A percentile compares a stretch with the other conserved stretches of the same genome.
Conservation (phyloP, 2,888 invertebrate species). For the Lepidonotus clava region DNA sequence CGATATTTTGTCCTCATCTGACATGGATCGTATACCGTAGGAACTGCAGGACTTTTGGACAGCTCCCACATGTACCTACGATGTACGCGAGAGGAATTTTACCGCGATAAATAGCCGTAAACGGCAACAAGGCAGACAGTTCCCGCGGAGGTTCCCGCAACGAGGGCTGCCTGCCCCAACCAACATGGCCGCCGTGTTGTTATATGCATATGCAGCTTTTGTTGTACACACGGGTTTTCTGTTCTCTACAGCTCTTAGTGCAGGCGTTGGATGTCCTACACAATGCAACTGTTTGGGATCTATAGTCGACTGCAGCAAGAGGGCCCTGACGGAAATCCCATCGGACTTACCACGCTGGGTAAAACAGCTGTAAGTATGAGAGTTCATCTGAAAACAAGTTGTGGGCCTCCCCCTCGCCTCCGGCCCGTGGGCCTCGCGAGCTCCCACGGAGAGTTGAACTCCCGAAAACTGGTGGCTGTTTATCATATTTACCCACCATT, state of each 20-base stretch:
- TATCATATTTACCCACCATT: not conserved
- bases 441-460: constrained; percentile 44
- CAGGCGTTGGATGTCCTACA: constrained; percentile 83
- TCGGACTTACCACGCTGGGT: constrained; percentile 88
- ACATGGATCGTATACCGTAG: constrained; percentile 53
- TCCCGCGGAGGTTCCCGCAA: not conserved
- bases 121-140: constrained; percentile 52
- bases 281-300: constrained; percentile 87
- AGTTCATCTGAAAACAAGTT: not conserved
- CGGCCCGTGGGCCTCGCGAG: constrained; percentile 20
- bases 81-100: constrained; percentile 46
- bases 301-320: constrained; percentile 88
- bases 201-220: constrained; percentile 47
- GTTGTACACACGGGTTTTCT: constrained; percentile 48
- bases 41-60: constrained; percentile 30
- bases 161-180: constrained; percentile 32
- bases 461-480: constrained; percentile 14
- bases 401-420: not conserved
- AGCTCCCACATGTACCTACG: not conserved
- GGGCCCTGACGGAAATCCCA: constrained; percentile 87
- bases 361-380: constrained; percentile 86
- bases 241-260: not conserved
- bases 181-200: constrained; percentile 58
- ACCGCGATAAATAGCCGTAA: constrained; percentile 22
- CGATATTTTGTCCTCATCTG: constrained; percentile 18